Conservation (phyloP, 2,888 invertebrate genomes). For the Drosophila helvetica region DNA sequence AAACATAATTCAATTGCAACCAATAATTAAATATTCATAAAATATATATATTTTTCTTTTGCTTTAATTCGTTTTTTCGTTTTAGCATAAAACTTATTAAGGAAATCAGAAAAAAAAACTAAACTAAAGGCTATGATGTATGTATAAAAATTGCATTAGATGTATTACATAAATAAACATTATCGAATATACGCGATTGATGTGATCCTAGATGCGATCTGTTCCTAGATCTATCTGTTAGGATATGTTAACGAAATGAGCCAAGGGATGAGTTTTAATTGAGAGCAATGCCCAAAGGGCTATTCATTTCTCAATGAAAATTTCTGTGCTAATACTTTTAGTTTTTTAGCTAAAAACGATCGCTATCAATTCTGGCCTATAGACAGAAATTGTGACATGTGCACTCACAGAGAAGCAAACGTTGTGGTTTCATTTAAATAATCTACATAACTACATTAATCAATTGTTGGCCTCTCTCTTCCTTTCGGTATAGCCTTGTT, state of each 20-base stretch:
- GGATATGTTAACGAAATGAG: slow-evolving; percentile 41
- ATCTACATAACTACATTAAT: slow-evolving; percentile 35
- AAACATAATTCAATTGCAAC: slow-evolving; percentile 63
- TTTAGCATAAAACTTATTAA: slow-evolving; percentile 66
- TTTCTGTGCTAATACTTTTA: slow-evolving; percentile 67
- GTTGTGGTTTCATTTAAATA: slow-evolving; percentile 32
- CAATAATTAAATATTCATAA: slow-evolving; percentile 65
- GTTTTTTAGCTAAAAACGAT: slow-evolving; percentile 47
- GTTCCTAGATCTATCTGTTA: slow-evolving; percentile 12
- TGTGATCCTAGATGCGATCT: slow-evolving; percentile 9
- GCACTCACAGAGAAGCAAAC: slow-evolving; percentile 23
- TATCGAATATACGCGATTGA: slow-evolving; percentile 36
- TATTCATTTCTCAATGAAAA: slow-evolving; percentile 8
- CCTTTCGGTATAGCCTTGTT: slow-evolving; percentile 31
- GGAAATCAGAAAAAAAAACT: slow-evolving; percentile 68
- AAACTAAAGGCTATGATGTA: slow-evolving; percentile 46
- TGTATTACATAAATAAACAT: slow-evolving; percentile 47
- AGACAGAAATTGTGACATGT: slow-evolving; percentile 29
- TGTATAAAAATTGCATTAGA: slow-evolving; percentile 51
- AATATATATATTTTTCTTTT: slow-evolving; percentile 53
- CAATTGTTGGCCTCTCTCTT: slow-evolving; percentile 37
- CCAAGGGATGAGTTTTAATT: slow-evolving; percentile 25
- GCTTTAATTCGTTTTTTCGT: slow-evolving; percentile 44
- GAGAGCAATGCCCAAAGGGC: not conserved
- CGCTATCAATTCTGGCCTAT: slow-evolving; percentile 4